Evolutionary conservation across 2,888 invertebrate genomes (phyloP), one percentile per base, ranked within the genome.

Genomic region (Xestia sexstrigata): DNA sequence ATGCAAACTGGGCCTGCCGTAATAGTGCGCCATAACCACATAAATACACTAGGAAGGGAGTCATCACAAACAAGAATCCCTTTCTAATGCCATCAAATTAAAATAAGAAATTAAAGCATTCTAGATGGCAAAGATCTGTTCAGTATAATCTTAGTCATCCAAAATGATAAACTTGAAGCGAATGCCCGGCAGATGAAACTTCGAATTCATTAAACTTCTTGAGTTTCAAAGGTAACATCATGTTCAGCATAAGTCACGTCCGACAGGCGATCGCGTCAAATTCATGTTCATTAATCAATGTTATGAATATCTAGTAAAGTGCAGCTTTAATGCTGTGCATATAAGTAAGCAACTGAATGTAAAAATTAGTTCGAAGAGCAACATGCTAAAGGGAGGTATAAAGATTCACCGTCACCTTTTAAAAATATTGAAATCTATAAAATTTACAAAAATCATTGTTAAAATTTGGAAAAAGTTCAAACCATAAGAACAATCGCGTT

Each of bases 401-500:
- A 47, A 72, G 66, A 69, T 30, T 72, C 79, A 85, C 84, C 89
- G 73, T 87, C 87, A 88, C 89, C 87, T 82, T 79, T 74, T 72
- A 78, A 78, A 76, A 67, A 49, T 42, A 58, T 74, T n/a, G 20
- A 39, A 47, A 62, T 75, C 70, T 45, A 78, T 30, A 39, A 77
- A 83, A 81, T 70, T 82, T 70, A 73, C 76, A 84, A 79, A 85
- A 79, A 69, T 55, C 83, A 69, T 70, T 76, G 70, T 87, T 86
- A 83, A 90, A 88, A 92, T 92, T 92, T 92, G 86, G 90, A 91
- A 93, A 93, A 92, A 45, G 35, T 78, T 93, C 96, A 95, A 96
- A 96, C 96, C 96, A 93, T 96, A 94, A 87, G 92, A 93, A 95
- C 97, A 97, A 93, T 95, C 92, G 87, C 93, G 91, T 94, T 97